Percentiles rank a stretch among this genome's conserved stretches.
phyloP scores from a whole-genome alignment of 1,140 invertebrate genomes.

The Manduca sexta region DNA sequence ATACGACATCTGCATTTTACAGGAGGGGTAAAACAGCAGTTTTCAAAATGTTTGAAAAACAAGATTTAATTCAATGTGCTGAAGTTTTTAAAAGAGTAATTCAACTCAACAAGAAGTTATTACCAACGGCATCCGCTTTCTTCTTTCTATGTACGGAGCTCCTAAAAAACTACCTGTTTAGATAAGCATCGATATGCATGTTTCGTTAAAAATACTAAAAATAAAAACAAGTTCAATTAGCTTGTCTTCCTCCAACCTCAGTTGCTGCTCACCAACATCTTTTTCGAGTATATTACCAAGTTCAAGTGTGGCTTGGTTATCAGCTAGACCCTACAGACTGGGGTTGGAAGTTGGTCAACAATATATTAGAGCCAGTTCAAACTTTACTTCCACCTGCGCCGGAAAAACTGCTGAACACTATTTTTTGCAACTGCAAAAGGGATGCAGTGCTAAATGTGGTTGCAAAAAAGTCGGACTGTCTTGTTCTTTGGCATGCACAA shows the following conservation, averaged over 20 bases:
- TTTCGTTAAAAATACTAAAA: conserved; percentile 28
- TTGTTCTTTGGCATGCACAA: no score
- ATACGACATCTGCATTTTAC: conserved; percentile 38
- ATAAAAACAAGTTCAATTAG: conserved; percentile 33
- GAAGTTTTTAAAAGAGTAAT: conserved; percentile 35
- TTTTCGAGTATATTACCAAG: conserved; percentile 14
- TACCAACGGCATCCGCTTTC: conserved; percentile 29
- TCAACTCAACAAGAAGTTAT: conserved; percentile 28
- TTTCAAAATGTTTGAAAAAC: conserved; percentile 41
- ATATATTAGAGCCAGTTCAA: no score
- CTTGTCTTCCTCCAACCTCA: conserved; percentile 33
- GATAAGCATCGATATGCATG: conserved; percentile 27
- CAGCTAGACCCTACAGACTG: no score
- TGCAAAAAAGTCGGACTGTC: no score
- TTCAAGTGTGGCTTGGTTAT: conserved; percentile 1
- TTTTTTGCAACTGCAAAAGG: no score
- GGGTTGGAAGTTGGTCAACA: no score
- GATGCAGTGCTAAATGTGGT: no score
- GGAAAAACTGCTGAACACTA: no score
- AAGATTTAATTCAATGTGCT: conserved; percentile 37
- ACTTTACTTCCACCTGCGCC: no score
- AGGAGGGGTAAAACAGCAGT: conserved; percentile 39
- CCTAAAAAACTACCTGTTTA: conserved; percentile 31
- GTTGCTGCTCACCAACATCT: conserved; percentile 30
- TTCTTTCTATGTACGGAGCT: conserved; percentile 35